Evolutionary conservation across 2,888 invertebrate species (phyloP).

Genomic region (Drosophila paramelanica): DNA sequence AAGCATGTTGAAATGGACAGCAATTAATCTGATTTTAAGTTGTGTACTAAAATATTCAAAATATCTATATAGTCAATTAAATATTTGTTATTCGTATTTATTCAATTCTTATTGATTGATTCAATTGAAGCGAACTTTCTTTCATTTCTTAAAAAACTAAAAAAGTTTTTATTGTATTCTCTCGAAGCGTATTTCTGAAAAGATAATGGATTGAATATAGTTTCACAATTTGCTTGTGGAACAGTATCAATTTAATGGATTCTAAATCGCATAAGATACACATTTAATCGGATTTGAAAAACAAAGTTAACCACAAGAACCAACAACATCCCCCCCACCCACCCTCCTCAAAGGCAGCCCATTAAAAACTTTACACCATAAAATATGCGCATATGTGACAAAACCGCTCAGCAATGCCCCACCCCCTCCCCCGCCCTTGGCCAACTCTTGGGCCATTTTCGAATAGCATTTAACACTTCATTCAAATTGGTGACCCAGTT

Average conservation of each 20-base stretch:
- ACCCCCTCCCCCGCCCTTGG: slow-evolving; percentile 1
- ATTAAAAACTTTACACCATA: slow-evolving; percentile 25
- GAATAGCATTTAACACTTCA: slow-evolving; percentile 64
- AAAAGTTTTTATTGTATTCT: background rate
- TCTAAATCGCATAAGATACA: slow-evolving; percentile 9
- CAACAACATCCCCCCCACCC: slow-evolving; percentile 1
- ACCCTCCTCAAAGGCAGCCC: slow-evolving; percentile 1
- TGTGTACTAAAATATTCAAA: too few species aligned
- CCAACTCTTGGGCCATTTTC: slow-evolving; percentile 14
- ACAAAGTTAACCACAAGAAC: slow-evolving; percentile 7
- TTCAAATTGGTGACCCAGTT: slow-evolving; percentile 68
- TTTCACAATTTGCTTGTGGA: background rate
- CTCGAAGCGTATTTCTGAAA: background rate
- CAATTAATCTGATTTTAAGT: slow-evolving; percentile 9
- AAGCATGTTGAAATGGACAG: background rate
- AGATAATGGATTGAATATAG: background rate
- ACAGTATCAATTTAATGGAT: background rate
- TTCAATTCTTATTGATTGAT: too few species aligned
- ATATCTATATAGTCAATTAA: too few species aligned
- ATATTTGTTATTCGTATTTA: too few species aligned
- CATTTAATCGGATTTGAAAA: slow-evolving; percentile 27
- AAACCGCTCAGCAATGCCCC: slow-evolving; percentile 13
- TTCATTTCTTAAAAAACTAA: too few species aligned
- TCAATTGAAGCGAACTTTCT: too few species aligned
- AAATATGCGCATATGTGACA: slow-evolving; percentile 70